These are phyloP conservation scores for Brachyhypopomus gauderio DNA, from an alignment of 2,113 vertebrate species.

Conservation along the genomic window DNA sequence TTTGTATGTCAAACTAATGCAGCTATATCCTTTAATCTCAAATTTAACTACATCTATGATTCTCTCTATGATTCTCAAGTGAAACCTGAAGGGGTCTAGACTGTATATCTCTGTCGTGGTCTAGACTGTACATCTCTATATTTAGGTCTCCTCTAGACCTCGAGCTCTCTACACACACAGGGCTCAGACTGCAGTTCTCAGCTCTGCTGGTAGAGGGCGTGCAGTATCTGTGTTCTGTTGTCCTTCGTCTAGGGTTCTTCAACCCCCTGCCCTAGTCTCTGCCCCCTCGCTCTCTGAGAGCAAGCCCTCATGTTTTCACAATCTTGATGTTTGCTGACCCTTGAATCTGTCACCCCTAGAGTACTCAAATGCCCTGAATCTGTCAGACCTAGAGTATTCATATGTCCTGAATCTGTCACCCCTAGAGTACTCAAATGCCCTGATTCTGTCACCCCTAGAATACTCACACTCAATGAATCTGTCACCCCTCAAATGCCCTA, in stretches of 20 bases:
- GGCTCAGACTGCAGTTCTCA: not conserved
- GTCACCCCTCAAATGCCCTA: too few relatives aligned
- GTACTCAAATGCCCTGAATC: slow-evolving; percentile 40
- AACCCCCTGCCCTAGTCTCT: too few relatives aligned
- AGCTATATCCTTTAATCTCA: not conserved
- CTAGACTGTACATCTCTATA: too few relatives aligned
- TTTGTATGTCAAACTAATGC: slow-evolving; percentile 2
- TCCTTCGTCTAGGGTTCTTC: not conserved
- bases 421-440: too few relatives aligned
- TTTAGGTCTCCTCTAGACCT: too few relatives aligned
- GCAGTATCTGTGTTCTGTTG: not conserved
- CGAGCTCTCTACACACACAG: slow-evolving; percentile 17
- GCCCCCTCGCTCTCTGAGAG: slow-evolving; percentile 45
- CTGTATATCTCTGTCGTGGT: slow-evolving; percentile 30
- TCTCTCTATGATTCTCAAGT: not conserved
- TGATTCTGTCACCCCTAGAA: too few relatives aligned
- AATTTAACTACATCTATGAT: not conserved
- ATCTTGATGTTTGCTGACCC: slow-evolving; percentile 27
- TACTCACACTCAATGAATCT: too few relatives aligned
- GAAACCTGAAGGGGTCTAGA: not conserved
- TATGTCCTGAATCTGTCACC: too few relatives aligned
- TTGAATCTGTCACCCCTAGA: slow-evolving; percentile 52
- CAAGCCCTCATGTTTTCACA: slow-evolving; percentile 32
- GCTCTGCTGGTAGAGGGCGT: not conserved
- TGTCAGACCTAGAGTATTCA: too few relatives aligned